Base-by-base conservation (phyloP, 2,888 invertebrate genomes). In the Dioctria linearis region DNA sequence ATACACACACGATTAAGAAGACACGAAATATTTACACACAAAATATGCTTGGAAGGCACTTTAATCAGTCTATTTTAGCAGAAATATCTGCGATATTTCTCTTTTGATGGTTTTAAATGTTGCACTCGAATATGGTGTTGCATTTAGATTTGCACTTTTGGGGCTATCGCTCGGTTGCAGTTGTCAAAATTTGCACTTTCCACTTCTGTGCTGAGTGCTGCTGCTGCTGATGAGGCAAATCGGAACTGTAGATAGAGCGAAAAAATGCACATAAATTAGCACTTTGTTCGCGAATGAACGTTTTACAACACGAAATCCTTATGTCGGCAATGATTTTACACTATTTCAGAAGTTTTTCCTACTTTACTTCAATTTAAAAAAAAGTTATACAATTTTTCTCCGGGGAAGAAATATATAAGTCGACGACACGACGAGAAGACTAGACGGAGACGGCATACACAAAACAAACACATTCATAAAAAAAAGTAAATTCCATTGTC, bases 31-130 rank as follows among this genome's bases (percentile, higher is more conserved):
- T 79, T 79, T 79, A 67, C 57, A 67, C 67, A 67, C 79, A 79
- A 79, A 67, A 69, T 69, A 83, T 84, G 83, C 83, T 25, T 81
- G 80, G 82, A 85, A 84, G 85, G 84, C 84, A 84, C 85, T 83
- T 81, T 75, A 83, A 83, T 83, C 84, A 85, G 84, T 84, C 85
- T 85, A 83, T 83, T 82, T 25, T 80, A 83, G 59, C 79, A 67
- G 59, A 65, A 54, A 78, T 78, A 51, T 49, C 63, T 49, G 37
- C 25, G 63, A 49, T 63, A 43, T 66, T 43, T 66, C 63, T 59
- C 73, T 57, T 42, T 57, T 59, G 73, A 57, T 75, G 57, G 73
- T 46, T 59, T 75, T 57, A 40, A 37, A n/a, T 13, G 43, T 37
- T 63, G 63, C 63, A 39, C 63, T 63, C 11, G 25, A 39, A 40